A percentile compares a stretch with the other conserved stretches of the same genome.
Conservation (phyloP, 2,797 vertebrate genomes). For the Fistularia commersonii region DNA sequence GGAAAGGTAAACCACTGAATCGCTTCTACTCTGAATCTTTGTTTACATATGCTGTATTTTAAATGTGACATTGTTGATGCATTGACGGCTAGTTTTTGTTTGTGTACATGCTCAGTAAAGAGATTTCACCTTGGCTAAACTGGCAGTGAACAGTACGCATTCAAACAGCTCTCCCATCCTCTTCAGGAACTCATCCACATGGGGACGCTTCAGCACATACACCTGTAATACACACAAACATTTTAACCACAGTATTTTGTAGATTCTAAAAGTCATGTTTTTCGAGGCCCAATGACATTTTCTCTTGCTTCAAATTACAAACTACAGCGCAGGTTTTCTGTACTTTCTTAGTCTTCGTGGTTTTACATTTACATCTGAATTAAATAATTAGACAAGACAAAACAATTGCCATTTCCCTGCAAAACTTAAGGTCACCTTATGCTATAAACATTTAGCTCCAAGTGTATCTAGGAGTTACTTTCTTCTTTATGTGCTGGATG, state of each 20-base stretch:
- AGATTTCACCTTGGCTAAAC: constrained; percentile 86
- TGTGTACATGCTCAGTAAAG: neutral
- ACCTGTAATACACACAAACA: constrained; percentile 69
- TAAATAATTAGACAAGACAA: too few species aligned
- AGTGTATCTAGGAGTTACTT: constrained; percentile 7
- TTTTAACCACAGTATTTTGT: constrained; percentile 1
- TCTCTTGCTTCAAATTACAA: neutral
- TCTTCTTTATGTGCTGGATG: constrained; percentile 6
- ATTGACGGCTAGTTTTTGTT: neutral
- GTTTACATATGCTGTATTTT: too few species aligned
- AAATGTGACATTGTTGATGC: too few species aligned
- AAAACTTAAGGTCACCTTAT: too few species aligned
- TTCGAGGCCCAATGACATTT: neutral
- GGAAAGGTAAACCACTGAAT: too few species aligned
- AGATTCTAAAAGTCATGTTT: too few species aligned
- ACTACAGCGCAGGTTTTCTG: too few species aligned
- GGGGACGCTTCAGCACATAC: constrained; percentile 89
- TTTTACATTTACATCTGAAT: too few species aligned
- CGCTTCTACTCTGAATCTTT: too few species aligned
- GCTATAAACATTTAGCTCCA: neutral
- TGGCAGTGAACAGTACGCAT: constrained; percentile 91
- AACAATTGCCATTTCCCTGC: too few species aligned
- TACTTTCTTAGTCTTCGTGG: too few species aligned
- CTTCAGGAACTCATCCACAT: constrained; percentile 90
- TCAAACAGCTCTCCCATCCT: constrained; percentile 93